Conservation (phyloP, 2,888 invertebrate genomes). For the Oscheius myriophilus region DNA sequence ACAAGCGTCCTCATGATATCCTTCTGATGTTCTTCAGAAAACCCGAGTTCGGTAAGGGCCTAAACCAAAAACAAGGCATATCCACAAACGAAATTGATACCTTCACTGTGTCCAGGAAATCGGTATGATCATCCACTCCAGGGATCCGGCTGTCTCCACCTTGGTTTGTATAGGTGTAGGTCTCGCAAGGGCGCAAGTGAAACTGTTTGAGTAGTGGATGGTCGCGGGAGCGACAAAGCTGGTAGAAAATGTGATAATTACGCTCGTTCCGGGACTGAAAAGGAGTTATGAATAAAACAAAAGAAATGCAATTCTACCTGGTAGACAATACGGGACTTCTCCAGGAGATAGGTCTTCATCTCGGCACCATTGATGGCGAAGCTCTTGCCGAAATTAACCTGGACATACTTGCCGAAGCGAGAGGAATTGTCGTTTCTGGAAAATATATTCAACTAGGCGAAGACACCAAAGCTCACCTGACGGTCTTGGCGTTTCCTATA, state of each 20-base stretch:
- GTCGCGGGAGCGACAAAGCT: conserved; percentile 83
- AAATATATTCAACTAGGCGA: too few species aligned
- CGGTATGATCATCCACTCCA: conserved; percentile 84
- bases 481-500: conserved; percentile 97
- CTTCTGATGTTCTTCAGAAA: conserved; percentile 44
- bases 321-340: conserved; percentile 95
- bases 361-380: conserved; percentile 86
- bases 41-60: conserved; percentile 80
- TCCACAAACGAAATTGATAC: background rate
- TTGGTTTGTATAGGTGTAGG: conserved; percentile 77
- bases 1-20: conserved; percentile 79
- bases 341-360: conserved; percentile 95
- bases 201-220: conserved; percentile 76
- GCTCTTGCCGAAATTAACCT: conserved; percentile 72
- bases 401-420: conserved; percentile 80
- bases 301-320: conserved; percentile 74
- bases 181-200: conserved; percentile 81
- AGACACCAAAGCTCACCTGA: conserved; percentile 77
- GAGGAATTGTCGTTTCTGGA: conserved; percentile 95
- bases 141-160: conserved; percentile 85
- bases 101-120: conserved; percentile 82
- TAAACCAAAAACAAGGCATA: conserved; percentile 66
- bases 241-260: conserved; percentile 98
- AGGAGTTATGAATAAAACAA: too few species aligned
- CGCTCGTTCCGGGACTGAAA: conserved; percentile 83